phyloP scores from a whole-genome alignment of 92 coral and sea anemone genomes.

The Diadumene lineata region DNA sequence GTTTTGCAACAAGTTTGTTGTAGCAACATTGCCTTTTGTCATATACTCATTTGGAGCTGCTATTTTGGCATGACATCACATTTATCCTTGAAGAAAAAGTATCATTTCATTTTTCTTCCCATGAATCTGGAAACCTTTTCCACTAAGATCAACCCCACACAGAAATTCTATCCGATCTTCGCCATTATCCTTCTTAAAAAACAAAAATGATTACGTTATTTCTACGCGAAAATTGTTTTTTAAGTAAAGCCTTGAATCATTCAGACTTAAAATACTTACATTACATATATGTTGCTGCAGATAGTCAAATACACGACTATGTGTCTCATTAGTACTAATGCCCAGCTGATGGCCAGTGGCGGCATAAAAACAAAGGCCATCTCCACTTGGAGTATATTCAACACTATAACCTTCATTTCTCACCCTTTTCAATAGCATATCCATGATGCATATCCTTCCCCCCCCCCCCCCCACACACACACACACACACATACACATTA shows the following conservation, averaged over 20 bases:
- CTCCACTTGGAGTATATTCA: constrained; percentile 27
- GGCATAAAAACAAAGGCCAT: constrained; percentile 28
- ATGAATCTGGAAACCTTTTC: neutral
- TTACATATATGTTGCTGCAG: constrained; percentile 33
- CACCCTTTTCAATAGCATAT: constrained; percentile 2
- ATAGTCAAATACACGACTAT: constrained; percentile 12
- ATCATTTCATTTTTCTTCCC: too few relatives aligned
- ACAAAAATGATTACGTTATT: neutral
- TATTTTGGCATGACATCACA: too few relatives aligned
- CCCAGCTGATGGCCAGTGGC: constrained; percentile 38
- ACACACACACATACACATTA: too few relatives aligned
- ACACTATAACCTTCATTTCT: constrained; percentile 14
- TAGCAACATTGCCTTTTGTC: too few relatives aligned
- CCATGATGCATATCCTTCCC: too few relatives aligned
- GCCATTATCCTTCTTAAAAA: neutral
- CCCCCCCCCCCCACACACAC: too few relatives aligned
- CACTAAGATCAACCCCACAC: neutral
- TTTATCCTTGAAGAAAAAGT: too few relatives aligned
- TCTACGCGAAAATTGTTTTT: neutral
- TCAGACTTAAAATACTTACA: neutral
- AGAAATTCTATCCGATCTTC: constrained; percentile 1
- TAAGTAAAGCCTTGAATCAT: neutral
- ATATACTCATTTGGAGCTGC: too few relatives aligned
- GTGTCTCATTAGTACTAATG: constrained; percentile 27
- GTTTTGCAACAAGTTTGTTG: too few relatives aligned